These are phyloP conservation scores for Vulpes ferrilata DNA, from an alignment of 2,113 vertebrate genomes.

Conservation along the genomic window DNA sequence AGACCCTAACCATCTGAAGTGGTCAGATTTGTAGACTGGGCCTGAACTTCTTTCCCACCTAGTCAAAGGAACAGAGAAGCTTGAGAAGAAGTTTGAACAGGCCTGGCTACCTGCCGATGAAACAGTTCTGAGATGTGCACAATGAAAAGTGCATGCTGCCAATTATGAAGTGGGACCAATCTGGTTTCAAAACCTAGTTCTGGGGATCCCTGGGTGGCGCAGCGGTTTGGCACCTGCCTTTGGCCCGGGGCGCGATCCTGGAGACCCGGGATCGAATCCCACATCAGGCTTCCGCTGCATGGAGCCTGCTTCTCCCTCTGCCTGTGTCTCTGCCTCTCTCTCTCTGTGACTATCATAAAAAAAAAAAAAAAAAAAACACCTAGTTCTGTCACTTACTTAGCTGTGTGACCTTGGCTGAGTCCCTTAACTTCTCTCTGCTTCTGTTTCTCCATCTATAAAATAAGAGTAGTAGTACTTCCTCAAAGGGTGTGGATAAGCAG, in stretches of 20 bases:
- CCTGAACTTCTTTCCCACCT: neutral
- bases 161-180: neutral
- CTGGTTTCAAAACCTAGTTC: neutral
- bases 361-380: too few species aligned
- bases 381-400: neutral
- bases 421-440: constrained; percentile 28
- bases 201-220: too few species aligned
- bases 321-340: too few species aligned
- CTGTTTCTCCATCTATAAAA: constrained; percentile 11
- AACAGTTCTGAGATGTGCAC: neutral
- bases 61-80: neutral
- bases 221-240: too few species aligned
- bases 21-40: neutral
- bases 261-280: too few species aligned
- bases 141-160: neutral
- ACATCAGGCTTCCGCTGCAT: too few species aligned
- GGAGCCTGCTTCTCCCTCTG: too few species aligned
- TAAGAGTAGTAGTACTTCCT: neutral
- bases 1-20: neutral
- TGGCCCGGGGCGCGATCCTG: too few species aligned
- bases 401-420: neutral
- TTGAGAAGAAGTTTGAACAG: neutral
- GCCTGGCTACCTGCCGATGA: neutral
- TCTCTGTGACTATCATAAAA: too few species aligned
- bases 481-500: neutral